Evolutionary conservation across 2,888 invertebrate genomes (phyloP).

Genomic region (Dolichomitus sp.): DNA sequence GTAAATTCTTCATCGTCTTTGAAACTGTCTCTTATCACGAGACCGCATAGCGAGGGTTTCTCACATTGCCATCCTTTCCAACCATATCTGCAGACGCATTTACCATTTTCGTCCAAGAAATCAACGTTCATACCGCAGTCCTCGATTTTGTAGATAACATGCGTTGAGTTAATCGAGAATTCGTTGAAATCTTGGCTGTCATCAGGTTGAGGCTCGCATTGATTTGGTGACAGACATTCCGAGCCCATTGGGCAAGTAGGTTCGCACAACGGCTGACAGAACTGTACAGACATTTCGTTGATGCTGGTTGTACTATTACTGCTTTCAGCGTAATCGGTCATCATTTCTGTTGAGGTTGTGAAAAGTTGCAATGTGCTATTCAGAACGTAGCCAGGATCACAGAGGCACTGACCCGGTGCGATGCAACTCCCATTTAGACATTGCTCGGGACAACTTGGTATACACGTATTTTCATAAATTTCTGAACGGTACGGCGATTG

Average conservation of each 20-base stretch:
- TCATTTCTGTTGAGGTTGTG: neutral
- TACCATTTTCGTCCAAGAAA: constrained; percentile 17
- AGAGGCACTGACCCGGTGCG: constrained; percentile 73
- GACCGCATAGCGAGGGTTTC: constrained; percentile 28
- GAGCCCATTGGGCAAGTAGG: constrained; percentile 87
- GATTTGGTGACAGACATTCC: constrained; percentile 61
- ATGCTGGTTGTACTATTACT: neutral
- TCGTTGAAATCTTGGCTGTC: constrained; percentile 22
- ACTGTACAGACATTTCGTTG: constrained; percentile 35
- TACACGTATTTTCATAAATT: constrained; percentile 74
- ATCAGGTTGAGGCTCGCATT: constrained; percentile 49
- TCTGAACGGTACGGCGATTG: neutral
- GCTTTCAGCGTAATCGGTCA: constrained; percentile 24
- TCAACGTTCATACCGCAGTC: constrained; percentile 11
- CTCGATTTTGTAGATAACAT: neutral
- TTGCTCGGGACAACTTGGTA: constrained; percentile 77
- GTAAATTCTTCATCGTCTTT: constrained; percentile 4
- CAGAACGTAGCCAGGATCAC: constrained; percentile 68
- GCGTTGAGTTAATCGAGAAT: neutral
- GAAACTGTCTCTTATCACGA: neutral
- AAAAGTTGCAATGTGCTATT: constrained; percentile 45
- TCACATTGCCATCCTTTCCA: constrained; percentile 40
- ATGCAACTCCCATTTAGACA: constrained; percentile 79
- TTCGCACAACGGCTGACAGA: constrained; percentile 76
- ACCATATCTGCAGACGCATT: constrained; percentile 39